Evolutionary conservation across 1,140 invertebrate species (phyloP), one percentile per base, ranked within the genome.

Genomic region (Plodia interpunctella): DNA sequence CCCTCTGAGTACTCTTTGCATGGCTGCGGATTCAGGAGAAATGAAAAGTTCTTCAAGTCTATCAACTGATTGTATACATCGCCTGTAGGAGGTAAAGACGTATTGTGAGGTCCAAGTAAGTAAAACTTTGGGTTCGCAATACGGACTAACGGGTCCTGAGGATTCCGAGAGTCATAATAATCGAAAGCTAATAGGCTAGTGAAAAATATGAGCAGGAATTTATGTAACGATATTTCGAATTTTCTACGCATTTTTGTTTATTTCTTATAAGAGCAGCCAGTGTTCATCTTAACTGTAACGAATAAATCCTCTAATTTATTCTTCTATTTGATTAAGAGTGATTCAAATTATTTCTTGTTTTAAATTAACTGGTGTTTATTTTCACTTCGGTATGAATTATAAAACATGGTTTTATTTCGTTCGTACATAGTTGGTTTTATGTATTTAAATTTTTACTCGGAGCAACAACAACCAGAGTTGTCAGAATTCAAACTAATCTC

Each of bases 41-140:
- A 94, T 51, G 78, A 74, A 65, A 94, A 93, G 62, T 92, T 78
- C 28, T 90, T 87, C 30, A 94, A 73, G 76, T 93, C 90, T 59
- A 94, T 92, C 32, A 92, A 74, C 49, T 71, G 65, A 13, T 70
- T 61, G 30, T 76, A 72, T 5, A 58, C 59, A 63, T 78, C 76
- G 13, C 72, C 56, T 0, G 65, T 49, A n/a, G n/a, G 9, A 6
- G 49, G 11, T 11, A 73, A 28, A 5, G 63, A 62, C 13, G 55
- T 53, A 49, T 74, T 70, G 17, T 68, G 66, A 19, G 75, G 72
- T 0, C 63, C 68, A 6, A 75, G 51, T 38, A 71, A 10, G 9
- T 57, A 59, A 30, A 78, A 78, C 49, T 70, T 55, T 9, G 72
- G 72, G 10, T 78, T 57, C 13, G 57, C 52, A 8, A 77, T 50